phyloP scores from a whole-genome alignment of 2,888 invertebrate genomes.

The Cosmia pyralina region DNA sequence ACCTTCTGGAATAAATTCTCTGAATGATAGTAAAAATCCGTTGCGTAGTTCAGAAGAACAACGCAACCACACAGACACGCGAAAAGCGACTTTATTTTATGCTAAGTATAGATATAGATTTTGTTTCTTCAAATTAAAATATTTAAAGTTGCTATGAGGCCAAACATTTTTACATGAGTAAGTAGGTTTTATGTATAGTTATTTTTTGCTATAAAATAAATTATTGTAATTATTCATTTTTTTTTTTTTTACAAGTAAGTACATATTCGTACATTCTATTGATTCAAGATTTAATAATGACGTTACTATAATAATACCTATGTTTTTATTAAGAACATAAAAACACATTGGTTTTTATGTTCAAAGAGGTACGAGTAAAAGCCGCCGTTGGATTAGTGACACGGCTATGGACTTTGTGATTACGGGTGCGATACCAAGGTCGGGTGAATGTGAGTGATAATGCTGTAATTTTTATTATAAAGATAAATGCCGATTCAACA shows the following conservation, averaged over 20 bases:
- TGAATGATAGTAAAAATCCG: too few relatives aligned
- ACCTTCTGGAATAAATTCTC: too few relatives aligned
- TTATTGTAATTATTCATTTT: not conserved
- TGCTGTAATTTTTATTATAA: not conserved
- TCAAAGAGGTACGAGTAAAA: not conserved
- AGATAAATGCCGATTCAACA: too few relatives aligned
- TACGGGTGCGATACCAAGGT: slow-evolving; percentile 4
- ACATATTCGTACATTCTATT: not conserved
- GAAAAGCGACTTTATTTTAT: too few relatives aligned
- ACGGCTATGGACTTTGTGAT: slow-evolving; percentile 5
- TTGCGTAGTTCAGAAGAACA: too few relatives aligned
- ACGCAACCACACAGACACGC: too few relatives aligned
- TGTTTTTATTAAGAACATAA: slow-evolving; percentile 6
- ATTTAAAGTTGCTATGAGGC: not conserved
- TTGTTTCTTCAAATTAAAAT: not conserved
- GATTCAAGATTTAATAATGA: not conserved
- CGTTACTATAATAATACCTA: not conserved
- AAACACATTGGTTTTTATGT: slow-evolving; percentile 3
- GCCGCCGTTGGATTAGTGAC: slow-evolving; percentile 12
- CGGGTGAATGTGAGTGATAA: slow-evolving; percentile 2
- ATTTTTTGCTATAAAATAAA: not conserved
- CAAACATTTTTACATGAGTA: slow-evolving; percentile 1
- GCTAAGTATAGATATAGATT: too few relatives aligned
- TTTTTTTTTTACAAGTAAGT: not conserved
- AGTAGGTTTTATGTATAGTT: not conserved